Conservation (phyloP, 2,888 invertebrate species). For the Gymnocheta viridis region DNA sequence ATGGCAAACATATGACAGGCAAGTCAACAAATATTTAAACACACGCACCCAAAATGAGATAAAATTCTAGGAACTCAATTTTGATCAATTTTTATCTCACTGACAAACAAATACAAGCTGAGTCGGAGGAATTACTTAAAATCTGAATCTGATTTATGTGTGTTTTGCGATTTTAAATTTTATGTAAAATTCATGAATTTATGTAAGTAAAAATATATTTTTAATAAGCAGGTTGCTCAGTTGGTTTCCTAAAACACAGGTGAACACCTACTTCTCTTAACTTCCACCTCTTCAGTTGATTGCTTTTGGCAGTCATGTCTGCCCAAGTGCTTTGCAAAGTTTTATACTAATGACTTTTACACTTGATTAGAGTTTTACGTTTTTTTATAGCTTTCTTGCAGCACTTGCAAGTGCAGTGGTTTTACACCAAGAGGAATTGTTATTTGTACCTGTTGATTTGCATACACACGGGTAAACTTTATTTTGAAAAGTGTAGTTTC, state of each 20-base stretch:
- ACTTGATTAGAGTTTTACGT: constrained; percentile 38
- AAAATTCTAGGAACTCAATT: constrained; percentile 58
- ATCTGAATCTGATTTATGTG: constrained; percentile 16
- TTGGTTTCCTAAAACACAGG: constrained; percentile 18
- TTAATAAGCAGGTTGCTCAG: constrained; percentile 63
- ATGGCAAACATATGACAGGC: constrained; percentile 15
- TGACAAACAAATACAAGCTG: neutral
- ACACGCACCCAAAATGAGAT: constrained; percentile 24
- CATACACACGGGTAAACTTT: neutral
- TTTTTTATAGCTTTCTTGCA: constrained; percentile 46
- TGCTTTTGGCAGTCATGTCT: too few relatives aligned
- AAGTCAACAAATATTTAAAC: constrained; percentile 7
- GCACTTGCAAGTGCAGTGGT: neutral
- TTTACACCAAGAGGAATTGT: neutral
- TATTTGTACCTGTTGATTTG: constrained; percentile 36
- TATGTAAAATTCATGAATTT: constrained; percentile 50
- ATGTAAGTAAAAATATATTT: constrained; percentile 55
- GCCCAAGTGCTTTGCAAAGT: neutral
- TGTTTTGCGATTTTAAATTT: constrained; percentile 1
- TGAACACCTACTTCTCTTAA: constrained; percentile 45
- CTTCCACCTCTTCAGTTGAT: constrained; percentile 21
- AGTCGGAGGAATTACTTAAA: constrained; percentile 21
- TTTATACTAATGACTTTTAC: constrained; percentile 54
- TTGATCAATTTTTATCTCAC: constrained; percentile 28
- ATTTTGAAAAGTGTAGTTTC: neutral